Evolutionary conservation across 2,797 vertebrate species (phyloP).

Genomic region (Megalops cyprinoides): DNA sequence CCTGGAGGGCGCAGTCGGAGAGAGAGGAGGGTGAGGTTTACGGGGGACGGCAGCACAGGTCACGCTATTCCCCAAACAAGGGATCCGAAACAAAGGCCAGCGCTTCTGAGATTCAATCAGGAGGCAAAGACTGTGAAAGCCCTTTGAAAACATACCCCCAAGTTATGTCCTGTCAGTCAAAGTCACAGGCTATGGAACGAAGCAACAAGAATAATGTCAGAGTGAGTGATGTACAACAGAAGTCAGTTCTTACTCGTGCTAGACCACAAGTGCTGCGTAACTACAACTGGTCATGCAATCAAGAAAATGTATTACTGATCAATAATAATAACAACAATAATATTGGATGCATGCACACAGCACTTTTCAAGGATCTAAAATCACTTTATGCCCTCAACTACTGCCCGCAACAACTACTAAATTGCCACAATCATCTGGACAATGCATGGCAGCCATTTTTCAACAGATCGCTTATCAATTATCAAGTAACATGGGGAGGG

Average conservation of each 20-base stretch:
- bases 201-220: neutral
- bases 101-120: neutral
- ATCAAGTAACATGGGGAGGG: too few relatives aligned
- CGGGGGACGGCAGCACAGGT: too few relatives aligned
- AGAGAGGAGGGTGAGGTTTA: constrained; percentile 20
- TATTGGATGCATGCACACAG: too few relatives aligned
- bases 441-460: too few relatives aligned
- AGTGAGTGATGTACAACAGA: neutral
- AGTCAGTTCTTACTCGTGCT: neutral
- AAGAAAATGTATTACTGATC: neutral
- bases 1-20: constrained; percentile 73
- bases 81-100: neutral
- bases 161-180: neutral
- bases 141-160: neutral
- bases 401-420: too few relatives aligned
- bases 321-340: too few relatives aligned
- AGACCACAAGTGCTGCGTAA: neutral
- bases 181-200: neutral
- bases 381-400: too few relatives aligned
- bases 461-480: too few relatives aligned
- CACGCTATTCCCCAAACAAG: neutral
- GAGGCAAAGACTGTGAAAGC: neutral
- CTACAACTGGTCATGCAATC: neutral
- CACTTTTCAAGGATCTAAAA: too few relatives aligned
- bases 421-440: too few relatives aligned